A percentile compares a stretch with the other conserved stretches of the same genome.
Conservation (phyloP, 1,140 invertebrate genomes). For the Eciton burchellii region DNA sequence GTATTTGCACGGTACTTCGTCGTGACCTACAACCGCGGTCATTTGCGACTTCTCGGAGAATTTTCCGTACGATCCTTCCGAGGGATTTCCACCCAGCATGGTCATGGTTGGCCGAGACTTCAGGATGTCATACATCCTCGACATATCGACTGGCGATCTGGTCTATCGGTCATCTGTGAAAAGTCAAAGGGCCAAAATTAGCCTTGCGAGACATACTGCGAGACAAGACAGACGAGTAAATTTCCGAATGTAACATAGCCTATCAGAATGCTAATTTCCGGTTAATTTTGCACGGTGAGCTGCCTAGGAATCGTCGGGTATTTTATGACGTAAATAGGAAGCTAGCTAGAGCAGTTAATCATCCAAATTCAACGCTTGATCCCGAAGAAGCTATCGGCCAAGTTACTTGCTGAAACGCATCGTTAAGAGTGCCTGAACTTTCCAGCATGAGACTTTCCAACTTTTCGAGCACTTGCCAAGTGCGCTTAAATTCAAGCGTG, state of each 20-base stretch:
- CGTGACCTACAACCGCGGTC: constrained; percentile 59
- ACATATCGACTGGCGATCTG: too few species aligned
- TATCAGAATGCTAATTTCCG: constrained; percentile 2
- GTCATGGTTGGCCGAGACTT: constrained; percentile 48
- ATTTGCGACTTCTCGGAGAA: constrained; percentile 59
- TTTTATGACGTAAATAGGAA: neutral
- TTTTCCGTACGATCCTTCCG: constrained; percentile 23
- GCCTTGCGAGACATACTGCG: neutral
- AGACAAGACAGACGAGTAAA: constrained; percentile 7
- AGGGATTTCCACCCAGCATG: constrained; percentile 10
- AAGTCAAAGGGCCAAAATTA: constrained; percentile 12
- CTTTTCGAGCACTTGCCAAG: constrained; percentile 26
- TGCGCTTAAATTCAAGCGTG: constrained; percentile 22
- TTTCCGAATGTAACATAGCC: neutral
- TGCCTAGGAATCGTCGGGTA: neutral
- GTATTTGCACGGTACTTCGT: constrained; percentile 66
- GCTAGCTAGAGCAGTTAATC: constrained; percentile 22
- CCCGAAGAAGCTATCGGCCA: constrained; percentile 3
- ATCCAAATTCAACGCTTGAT: constrained; percentile 10
- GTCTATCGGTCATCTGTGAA: constrained; percentile 35
- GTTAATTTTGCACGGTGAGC: neutral
- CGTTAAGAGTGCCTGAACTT: constrained; percentile 28
- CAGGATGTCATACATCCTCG: neutral
- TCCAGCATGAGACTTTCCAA: constrained; percentile 3
- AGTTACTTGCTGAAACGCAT: constrained; percentile 18